phyloP scores from a whole-genome alignment of 2,113 vertebrate species.

The human (Homo sapiens) region DNA sequence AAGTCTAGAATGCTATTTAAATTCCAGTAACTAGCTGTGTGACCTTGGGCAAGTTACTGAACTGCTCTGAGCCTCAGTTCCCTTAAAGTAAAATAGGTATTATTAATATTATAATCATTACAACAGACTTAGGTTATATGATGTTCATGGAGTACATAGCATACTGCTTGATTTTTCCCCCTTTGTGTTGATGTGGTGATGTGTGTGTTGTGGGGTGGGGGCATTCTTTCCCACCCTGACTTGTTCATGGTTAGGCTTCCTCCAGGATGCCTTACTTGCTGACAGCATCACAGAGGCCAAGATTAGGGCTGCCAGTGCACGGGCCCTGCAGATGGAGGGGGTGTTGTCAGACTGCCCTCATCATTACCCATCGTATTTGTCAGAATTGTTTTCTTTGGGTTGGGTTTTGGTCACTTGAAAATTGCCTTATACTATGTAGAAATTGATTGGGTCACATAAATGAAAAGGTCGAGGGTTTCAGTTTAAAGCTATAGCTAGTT shows the following conservation, averaged over 20 bases:
- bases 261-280: neutral
- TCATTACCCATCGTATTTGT: neutral
- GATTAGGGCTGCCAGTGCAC: neutral
- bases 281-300: neutral
- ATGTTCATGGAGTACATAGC: neutral
- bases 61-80: constrained; percentile 11
- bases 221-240: neutral
- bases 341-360: neutral
- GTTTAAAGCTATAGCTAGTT: neutral
- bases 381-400: constrained; percentile 1
- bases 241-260: neutral
- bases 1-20: neutral
- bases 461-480: neutral
- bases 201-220: neutral
- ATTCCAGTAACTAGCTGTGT: neutral
- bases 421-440: neutral
- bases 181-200: neutral
- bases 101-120: neutral
- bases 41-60: constrained; percentile 37
- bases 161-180: neutral
- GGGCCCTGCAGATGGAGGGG: neutral
- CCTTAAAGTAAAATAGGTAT: neutral
- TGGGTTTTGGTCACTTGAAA: constrained; percentile 40
- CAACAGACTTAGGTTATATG: neutral
- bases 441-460: neutral